Conservation (phyloP, 2,113 vertebrate genomes). For the Sclerurus mexicanus region DNA sequence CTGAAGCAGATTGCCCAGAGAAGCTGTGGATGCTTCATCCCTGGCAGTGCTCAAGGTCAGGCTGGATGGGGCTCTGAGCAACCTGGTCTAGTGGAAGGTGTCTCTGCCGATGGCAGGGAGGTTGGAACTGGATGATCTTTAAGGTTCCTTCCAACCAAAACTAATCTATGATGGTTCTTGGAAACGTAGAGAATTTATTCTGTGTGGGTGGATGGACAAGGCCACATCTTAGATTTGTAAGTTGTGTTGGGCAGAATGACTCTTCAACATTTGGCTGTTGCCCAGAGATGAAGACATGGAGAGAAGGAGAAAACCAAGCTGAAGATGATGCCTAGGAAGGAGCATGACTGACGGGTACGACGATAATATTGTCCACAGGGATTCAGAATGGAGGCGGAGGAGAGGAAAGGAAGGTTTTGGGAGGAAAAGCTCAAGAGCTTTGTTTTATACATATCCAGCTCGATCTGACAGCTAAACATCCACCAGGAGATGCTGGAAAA, state of each 20-base stretch:
- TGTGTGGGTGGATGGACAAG: background rate
- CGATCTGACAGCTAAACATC: background rate
- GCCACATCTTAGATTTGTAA: background rate
- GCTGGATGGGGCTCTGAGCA: background rate
- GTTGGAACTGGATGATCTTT: background rate
- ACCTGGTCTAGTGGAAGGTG: background rate
- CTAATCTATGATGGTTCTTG: background rate
- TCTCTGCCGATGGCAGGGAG: background rate
- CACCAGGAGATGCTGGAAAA: background rate
- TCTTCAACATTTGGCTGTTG: background rate
- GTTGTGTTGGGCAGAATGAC: background rate
- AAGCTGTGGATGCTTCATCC: no score
- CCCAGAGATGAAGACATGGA: background rate
- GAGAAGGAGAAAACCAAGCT: background rate
- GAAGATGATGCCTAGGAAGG: background rate
- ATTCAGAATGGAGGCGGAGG: background rate
- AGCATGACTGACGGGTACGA: background rate
- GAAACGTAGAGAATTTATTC: background rate
- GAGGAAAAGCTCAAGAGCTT: background rate
- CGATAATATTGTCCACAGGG: background rate
- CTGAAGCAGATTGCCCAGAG: background rate
- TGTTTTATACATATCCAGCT: background rate
- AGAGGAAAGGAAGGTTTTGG: background rate
- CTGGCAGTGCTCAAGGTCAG: background rate
- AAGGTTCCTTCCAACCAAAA: background rate